Conservation (phyloP, 2,797 vertebrate genomes). For the Tragelaphus eurycerus region DNA sequence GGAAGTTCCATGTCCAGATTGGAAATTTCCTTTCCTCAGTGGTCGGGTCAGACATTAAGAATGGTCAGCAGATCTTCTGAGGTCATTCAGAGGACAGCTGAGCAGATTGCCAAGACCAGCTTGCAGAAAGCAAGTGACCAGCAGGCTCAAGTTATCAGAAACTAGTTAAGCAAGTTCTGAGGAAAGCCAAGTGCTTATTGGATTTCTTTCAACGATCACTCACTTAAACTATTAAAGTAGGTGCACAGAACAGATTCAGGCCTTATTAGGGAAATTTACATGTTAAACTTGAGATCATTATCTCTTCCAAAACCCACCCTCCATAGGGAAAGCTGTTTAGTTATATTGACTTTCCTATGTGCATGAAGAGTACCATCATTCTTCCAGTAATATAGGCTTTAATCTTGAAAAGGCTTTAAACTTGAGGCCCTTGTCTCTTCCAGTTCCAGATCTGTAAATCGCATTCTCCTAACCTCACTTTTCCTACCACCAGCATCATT, state of each 20-base stretch:
- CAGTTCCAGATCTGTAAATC: background rate
- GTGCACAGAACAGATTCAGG: background rate
- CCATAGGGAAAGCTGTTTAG: background rate
- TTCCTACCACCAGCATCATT: fast-evolving
- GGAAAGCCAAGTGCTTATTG: background rate
- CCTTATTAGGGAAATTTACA: background rate
- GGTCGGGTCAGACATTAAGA: background rate
- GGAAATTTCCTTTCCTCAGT: background rate
- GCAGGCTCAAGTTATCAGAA: background rate
- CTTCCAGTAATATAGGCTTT: background rate
- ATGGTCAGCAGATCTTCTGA: background rate
- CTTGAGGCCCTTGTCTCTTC: background rate
- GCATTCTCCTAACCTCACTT: background rate
- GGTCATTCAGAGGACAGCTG: background rate
- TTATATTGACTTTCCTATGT: background rate
- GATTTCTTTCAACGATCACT: background rate
- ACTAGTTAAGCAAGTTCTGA: conserved; percentile 20
- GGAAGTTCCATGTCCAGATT: background rate
- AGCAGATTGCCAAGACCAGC: background rate
- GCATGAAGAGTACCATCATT: background rate
- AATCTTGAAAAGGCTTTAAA: background rate
- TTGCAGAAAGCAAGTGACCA: conserved; percentile 16
- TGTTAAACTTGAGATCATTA: background rate
- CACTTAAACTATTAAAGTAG: background rate
- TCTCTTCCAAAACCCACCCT: background rate